Evolutionary conservation across 1,140 invertebrate genomes (phyloP).

Genomic region (Drosophila parvula): DNA sequence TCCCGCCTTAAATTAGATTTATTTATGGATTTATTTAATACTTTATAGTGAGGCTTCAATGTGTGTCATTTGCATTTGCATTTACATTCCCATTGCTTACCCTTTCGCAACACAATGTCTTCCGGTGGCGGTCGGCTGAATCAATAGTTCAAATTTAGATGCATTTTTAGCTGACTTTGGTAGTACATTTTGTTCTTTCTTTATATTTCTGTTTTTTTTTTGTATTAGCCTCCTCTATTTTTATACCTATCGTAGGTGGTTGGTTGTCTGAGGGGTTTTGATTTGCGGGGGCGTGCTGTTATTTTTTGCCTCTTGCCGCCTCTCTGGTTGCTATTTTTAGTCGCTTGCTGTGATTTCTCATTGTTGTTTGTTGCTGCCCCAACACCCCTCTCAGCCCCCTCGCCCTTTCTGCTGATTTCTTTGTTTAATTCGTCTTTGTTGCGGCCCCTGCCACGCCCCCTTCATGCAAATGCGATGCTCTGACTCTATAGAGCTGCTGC

Average conservation of each 20-base stretch:
- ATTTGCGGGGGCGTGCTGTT: conserved; percentile 43
- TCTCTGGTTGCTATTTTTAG: conserved; percentile 69
- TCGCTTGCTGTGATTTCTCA: conserved; percentile 76
- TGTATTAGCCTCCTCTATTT: conserved; percentile 11
- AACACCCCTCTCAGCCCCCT: background rate
- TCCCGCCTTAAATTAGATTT: too few species aligned
- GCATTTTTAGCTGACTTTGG: conserved; percentile 23
- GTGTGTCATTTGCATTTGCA: conserved; percentile 13
- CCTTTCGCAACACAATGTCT: conserved; percentile 72
- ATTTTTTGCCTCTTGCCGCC: conserved; percentile 28
- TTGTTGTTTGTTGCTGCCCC: conserved; percentile 70
- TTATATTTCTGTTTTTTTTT: conserved; percentile 25
- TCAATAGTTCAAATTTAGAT: conserved; percentile 74
- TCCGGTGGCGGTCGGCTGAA: conserved; percentile 60
- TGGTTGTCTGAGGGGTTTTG: conserved; percentile 33
- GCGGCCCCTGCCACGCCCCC: conserved; percentile 31
- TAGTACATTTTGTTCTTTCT: conserved; percentile 8
- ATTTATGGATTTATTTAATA: background rate
- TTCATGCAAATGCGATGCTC: conserved; percentile 37
- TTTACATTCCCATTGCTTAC: conserved; percentile 64
- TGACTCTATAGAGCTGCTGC: conserved; percentile 33
- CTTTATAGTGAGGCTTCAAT: background rate
- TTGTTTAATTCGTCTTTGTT: conserved; percentile 80
- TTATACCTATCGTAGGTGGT: conserved; percentile 30
- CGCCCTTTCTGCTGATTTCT: conserved; percentile 56